Evolutionary conservation across 2,888 invertebrate species (phyloP), one percentile per base, ranked within the genome.

Genomic region (Melinaea marsaeus): DNA sequence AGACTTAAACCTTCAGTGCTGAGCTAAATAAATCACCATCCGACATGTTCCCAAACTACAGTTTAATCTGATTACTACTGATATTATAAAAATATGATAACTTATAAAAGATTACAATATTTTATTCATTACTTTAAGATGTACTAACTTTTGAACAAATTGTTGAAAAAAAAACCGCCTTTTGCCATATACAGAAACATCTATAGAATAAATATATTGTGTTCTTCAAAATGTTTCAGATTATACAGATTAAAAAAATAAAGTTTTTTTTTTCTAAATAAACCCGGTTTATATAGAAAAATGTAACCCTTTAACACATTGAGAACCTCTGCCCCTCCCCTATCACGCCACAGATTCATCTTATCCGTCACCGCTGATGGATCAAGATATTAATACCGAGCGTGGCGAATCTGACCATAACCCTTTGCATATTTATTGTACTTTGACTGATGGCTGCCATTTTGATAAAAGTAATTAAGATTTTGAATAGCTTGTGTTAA

Each of bases 301-400:
- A 42, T 9, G 5, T 7, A 51, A 51, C 32, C 51, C 32, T 51
- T 32, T 51, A 9, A 75, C 74, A 78, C 71, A 79, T 84, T 83
- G 81, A 77, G 73, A 71, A 71, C 59, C 72, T 11, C 59, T 56
- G 46, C 13, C 82, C 82, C 83, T 80, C 79, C 74, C 78, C 74
- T 76, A 74, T 76, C 74, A 77, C 80, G 79, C 83, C 80, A 79
- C 83, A 80, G 88, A 89, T 88, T 86, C 84, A 87, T 87, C 88
- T 85, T 83, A 83, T 85, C 85, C 87, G 85, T 89, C 88, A 86
- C 79, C 83, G 76, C 79, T 90, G 90, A 90, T 85, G 88, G 89
- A 90, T 90, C 88, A 89, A 90, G 88, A 90, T 88, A 89, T 88
- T 89, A 90, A 90, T 88, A 83, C 88, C 78, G 74, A 79, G 90